phyloP scores from a whole-genome alignment of 1,140 invertebrate species.

The Vollenhovia emeryi region DNA sequence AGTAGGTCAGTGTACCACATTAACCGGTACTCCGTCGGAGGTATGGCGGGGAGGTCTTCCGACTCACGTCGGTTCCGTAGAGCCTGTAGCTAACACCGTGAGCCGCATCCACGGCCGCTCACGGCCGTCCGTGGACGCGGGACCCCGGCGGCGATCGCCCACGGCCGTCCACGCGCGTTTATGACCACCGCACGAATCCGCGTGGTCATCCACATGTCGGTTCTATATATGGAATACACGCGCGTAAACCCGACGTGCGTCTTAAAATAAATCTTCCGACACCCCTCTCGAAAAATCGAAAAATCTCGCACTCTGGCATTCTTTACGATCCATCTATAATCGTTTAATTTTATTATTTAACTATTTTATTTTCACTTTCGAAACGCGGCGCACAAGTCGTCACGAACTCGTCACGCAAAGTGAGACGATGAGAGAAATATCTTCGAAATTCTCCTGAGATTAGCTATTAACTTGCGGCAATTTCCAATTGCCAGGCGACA shows the following conservation, averaged over 20 bases:
- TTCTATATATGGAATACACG: not conserved
- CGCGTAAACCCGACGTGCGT: not conserved
- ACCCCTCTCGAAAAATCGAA: not conserved
- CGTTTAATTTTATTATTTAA: too few species aligned
- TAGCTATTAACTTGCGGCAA: not conserved
- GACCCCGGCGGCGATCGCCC: not conserved
- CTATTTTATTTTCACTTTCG: not conserved
- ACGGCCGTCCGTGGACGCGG: slow-evolving; percentile 66
- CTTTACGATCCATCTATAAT: not conserved
- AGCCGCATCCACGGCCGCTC: slow-evolving; percentile 60
- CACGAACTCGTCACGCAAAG: not conserved
- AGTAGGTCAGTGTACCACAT: slow-evolving; percentile 86
- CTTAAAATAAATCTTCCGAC: not conserved
- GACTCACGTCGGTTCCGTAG: slow-evolving; percentile 85
- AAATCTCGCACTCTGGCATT: not conserved
- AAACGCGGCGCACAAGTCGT: not conserved
- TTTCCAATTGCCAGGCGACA: not conserved
- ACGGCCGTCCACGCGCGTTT: not conserved
- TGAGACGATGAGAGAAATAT: not conserved
- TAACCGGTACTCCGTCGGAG: slow-evolving; percentile 78
- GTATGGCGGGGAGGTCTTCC: slow-evolving; percentile 74
- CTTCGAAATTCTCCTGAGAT: not conserved
- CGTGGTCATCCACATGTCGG: not conserved
- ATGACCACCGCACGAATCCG: not conserved
- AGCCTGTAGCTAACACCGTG: slow-evolving; percentile 71